Percentiles rank a stretch among this genome's conserved stretches.
Evolutionary conservation across 2,797 vertebrate genomes (phyloP).

Genomic region (Gymnocypris eckloni): DNA sequence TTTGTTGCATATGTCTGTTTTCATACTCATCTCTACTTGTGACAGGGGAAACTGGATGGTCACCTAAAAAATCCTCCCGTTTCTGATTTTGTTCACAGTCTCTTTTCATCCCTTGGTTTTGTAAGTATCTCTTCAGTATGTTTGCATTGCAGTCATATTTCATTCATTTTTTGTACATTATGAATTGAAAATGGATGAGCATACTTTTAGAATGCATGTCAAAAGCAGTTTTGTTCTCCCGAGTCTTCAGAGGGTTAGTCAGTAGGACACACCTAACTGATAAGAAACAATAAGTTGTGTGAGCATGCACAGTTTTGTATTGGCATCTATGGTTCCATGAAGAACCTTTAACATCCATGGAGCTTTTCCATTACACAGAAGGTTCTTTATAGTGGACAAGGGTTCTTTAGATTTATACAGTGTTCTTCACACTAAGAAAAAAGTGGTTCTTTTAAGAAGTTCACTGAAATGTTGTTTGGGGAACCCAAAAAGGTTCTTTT

Average conservation of each 20-base stretch:
- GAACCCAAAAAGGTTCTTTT: neutral
- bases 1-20: neutral
- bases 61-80: conserved; percentile 66
- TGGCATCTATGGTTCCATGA: neutral
- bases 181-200: neutral
- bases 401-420: neutral
- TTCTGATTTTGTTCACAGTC: conserved; percentile 72
- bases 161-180: neutral
- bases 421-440: neutral
- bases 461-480: neutral
- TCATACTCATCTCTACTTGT: conserved; percentile 12
- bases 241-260: conserved; percentile 69
- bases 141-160: neutral
- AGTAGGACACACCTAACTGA: conserved; percentile 39
- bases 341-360: neutral
- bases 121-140: conserved; percentile 71
- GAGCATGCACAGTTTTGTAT: neutral
- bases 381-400: neutral
- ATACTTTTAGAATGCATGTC: neutral
- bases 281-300: neutral
- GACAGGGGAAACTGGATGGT: conserved; percentile 74
- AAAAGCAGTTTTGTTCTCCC: neutral
- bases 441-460: neutral
- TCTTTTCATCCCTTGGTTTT: conserved; percentile 72
- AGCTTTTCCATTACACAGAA: neutral